Evolutionary conservation across 2,888 invertebrate genomes (phyloP).

Genomic region (Nasonovia ribisnigri): DNA sequence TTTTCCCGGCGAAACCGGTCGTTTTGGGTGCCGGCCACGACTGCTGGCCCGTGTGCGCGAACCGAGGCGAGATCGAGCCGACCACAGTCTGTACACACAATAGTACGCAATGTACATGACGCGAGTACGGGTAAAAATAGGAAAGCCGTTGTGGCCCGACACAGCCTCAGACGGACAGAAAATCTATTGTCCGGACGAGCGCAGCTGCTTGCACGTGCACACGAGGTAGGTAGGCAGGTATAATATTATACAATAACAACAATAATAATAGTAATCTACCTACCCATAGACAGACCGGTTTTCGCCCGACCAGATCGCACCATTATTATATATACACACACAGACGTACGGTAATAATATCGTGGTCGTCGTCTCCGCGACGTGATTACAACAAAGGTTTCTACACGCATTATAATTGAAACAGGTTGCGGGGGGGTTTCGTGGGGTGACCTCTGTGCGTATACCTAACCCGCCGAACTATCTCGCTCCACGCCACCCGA

Average conservation of each 20-base stretch:
- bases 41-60: neutral
- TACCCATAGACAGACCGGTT: conserved; percentile 45
- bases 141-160: neutral
- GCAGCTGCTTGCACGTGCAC: conserved; percentile 8
- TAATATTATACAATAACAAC: neutral
- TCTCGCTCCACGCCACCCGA: neutral
- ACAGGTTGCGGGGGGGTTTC: conserved; percentile 11
- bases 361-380: neutral
- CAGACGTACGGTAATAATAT: neutral
- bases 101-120: neutral
- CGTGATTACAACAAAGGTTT: conserved; percentile 10
- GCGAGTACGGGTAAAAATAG: neutral
- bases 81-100: neutral
- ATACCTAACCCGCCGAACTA: neutral
- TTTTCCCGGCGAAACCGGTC: neutral
- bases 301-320: conserved; percentile 32
- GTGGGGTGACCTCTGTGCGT: neutral
- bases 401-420: neutral
- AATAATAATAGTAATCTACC: conserved; percentile 10
- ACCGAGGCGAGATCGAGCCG: too few relatives aligned
- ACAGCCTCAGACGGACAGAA: neutral
- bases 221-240: neutral
- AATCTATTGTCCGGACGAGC: neutral
- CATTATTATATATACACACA: neutral
- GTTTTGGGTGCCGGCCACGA: neutral